Evolutionary conservation across 2,113 vertebrate genomes (phyloP).

Genomic region (Nyctereutes procyonoides): DNA sequence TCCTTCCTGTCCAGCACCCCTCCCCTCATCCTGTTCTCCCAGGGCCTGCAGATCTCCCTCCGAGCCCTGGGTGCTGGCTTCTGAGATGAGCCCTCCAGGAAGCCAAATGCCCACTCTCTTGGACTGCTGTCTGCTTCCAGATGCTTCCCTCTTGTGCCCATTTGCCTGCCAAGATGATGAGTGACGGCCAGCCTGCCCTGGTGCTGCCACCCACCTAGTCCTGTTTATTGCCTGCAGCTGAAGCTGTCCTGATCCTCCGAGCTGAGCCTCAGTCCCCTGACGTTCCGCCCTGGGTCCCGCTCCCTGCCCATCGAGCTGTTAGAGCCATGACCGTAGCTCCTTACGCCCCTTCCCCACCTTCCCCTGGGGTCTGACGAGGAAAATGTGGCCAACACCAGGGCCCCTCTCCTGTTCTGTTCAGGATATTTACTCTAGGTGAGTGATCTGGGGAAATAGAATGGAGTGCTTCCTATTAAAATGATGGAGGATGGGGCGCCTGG

Average conservation of each 20-base stretch:
- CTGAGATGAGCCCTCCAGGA: not conserved
- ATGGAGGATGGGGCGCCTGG: not conserved
- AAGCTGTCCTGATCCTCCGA: not conserved
- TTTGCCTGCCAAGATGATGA: not conserved
- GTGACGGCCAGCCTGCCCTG: not conserved
- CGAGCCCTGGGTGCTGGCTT: not conserved
- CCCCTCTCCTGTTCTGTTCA: not conserved
- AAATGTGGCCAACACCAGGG: not conserved
- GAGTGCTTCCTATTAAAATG: not conserved
- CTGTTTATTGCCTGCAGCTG: not conserved
- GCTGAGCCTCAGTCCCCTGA: not conserved
- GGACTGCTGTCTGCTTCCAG: not conserved
- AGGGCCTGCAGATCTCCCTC: not conserved
- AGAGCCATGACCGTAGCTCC: too few species aligned
- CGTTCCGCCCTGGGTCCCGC: not conserved
- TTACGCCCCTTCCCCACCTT: not conserved
- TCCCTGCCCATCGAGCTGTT: not conserved
- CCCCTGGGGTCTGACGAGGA: not conserved
- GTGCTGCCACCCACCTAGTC: rapidly evolving
- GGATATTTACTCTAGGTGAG: not conserved
- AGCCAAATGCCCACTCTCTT: not conserved
- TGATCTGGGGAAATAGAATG: not conserved
- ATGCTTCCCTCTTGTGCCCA: not conserved
- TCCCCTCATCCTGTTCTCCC: not conserved
- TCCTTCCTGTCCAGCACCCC: not conserved